A percentile compares a stretch with the other conserved stretches of the same genome.
phyloP scores from a whole-genome alignment of 2,888 invertebrate genomes.

The Bedellia somnulentella region DNA sequence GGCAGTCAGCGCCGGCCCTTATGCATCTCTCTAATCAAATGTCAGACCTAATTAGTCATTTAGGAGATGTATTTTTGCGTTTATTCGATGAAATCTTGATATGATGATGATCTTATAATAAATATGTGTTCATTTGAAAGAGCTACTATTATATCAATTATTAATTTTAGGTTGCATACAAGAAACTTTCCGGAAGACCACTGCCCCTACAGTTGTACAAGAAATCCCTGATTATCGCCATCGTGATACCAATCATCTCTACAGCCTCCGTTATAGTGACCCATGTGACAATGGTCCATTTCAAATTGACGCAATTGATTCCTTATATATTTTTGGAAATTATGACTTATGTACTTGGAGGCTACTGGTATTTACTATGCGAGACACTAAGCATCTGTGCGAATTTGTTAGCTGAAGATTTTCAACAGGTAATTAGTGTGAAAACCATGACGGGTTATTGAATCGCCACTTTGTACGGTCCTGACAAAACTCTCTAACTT shows the following conservation, averaged over 20 bases:
- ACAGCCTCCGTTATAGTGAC: slow-evolving; percentile 67
- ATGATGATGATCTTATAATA: no score
- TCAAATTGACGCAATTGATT: slow-evolving; percentile 64
- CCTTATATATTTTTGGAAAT: slow-evolving; percentile 73
- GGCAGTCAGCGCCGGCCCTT: no score
- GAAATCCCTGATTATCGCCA: slow-evolving; percentile 59
- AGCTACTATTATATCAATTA: no score
- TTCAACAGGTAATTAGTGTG: slow-evolving; percentile 52
- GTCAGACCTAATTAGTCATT: no score
- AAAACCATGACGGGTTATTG: background rate
- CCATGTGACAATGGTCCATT: slow-evolving; percentile 71
- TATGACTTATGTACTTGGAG: slow-evolving; percentile 68
- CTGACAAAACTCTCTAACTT: no score
- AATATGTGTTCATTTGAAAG: no score
- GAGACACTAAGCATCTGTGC: slow-evolving; percentile 67
- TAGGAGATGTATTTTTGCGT: no score
- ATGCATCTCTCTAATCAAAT: no score
- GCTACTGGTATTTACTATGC: slow-evolving; percentile 72
- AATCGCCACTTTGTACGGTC: background rate
- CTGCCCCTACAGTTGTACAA: slow-evolving; percentile 60
- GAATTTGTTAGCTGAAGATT: slow-evolving; percentile 67
- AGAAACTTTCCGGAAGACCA: slow-evolving; percentile 58
- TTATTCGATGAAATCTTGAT: no score
- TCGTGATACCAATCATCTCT: slow-evolving; percentile 64
- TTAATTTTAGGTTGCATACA: slow-evolving; percentile 62